A percentile compares a stretch with the other conserved stretches of the same genome.
Conservation (phyloP, 2,888 invertebrate species). For the Calliphora vomitoria region DNA sequence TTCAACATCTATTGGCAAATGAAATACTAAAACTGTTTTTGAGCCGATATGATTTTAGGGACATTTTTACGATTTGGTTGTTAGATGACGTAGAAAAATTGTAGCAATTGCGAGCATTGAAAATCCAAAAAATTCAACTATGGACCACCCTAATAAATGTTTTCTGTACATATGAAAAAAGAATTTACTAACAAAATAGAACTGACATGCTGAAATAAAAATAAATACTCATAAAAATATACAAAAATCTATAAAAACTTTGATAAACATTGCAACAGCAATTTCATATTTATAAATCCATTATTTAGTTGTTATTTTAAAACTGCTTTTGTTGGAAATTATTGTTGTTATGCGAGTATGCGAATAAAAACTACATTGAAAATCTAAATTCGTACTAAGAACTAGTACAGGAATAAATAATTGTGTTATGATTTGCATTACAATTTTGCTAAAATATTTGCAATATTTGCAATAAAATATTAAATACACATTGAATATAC, state of each 20-base stretch:
- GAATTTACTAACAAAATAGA: too few relatives aligned
- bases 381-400: neutral
- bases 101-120: too few relatives aligned
- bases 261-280: neutral
- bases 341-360: neutral
- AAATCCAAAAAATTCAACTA: too few relatives aligned
- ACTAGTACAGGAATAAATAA: neutral
- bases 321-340: neutral
- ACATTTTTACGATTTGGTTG: too few relatives aligned
- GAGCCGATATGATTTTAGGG: too few relatives aligned
- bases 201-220: too few relatives aligned
- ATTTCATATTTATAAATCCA: neutral
- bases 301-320: neutral
- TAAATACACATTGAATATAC: neutral
- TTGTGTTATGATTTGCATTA: slow-evolving; percentile 39
- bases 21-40: too few relatives aligned
- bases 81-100: too few relatives aligned
- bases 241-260: neutral
- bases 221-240: neutral
- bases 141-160: too few relatives aligned
- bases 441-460: slow-evolving; percentile 2
- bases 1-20: too few relatives aligned
- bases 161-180: too few relatives aligned
- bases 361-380: neutral
- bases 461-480: neutral